Percentiles rank a stretch among this genome's conserved stretches.
Conservation (phyloP, 2,797 vertebrate genomes). For the Garrulus glandarius region DNA sequence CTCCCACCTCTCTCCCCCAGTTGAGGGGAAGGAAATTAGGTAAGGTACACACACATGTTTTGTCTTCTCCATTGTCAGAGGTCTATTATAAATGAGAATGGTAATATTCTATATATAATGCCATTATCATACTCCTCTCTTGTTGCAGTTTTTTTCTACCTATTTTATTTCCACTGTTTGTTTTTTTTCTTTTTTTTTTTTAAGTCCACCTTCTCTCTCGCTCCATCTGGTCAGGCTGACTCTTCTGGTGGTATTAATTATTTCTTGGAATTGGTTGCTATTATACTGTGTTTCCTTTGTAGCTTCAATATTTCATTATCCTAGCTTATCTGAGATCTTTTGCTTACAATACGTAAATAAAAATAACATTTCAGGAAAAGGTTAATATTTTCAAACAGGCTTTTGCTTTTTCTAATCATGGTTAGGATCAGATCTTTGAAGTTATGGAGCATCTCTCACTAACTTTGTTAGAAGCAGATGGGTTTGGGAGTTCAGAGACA, state of each 20-base stretch:
- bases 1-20: fast-evolving
- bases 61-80: neutral
- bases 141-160: neutral
- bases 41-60: fast-evolving
- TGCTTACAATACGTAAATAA: conserved; percentile 12
- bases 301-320: conserved; percentile 5
- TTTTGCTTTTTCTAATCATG: neutral
- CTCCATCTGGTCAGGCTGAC: neutral
- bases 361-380: conserved; percentile 13
- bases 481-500: neutral
- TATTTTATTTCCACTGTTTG: neutral
- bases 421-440: neutral
- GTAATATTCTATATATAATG: neutral
- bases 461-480: neutral
- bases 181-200: neutral
- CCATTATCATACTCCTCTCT: neutral
- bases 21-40: neutral
- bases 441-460: neutral
- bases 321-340: neutral
- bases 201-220: neutral
- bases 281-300: neutral
- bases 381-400: neutral
- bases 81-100: neutral
- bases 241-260: neutral
- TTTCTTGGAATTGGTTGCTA: neutral